Percentiles rank a stretch among this genome's conserved stretches.
These are phyloP conservation scores for Chlamydotis undulata DNA, from an alignment of 2,113 vertebrate species.

Conservation along the genomic window DNA sequence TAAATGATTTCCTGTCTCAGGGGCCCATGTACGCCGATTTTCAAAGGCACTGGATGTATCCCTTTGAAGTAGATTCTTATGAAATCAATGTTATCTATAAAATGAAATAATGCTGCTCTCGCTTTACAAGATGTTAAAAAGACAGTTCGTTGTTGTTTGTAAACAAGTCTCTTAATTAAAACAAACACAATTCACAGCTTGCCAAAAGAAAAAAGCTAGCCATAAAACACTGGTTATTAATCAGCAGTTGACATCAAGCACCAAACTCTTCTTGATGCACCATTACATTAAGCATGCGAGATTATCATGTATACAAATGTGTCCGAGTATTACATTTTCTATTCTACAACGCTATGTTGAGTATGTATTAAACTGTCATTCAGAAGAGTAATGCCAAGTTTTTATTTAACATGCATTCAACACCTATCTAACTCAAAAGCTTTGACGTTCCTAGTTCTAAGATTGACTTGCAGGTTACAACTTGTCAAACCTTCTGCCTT, in stretches of 20 bases:
- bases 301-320: neutral
- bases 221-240: neutral
- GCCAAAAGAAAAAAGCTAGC: neutral
- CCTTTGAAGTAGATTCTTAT: conserved; percentile 22
- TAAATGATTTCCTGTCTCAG: conserved; percentile 47
- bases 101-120: neutral
- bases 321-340: neutral
- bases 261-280: neutral
- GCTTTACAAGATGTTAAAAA: neutral
- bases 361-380: neutral
- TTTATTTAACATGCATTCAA: conserved; percentile 10
- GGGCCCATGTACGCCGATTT: neutral
- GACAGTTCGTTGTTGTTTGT: neutral
- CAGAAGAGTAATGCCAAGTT: neutral
- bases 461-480: conserved; percentile 26
- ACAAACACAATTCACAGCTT: neutral
- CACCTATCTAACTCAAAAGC: neutral
- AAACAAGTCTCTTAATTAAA: neutral
- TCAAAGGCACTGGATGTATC: neutral
- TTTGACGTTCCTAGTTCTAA: neutral
- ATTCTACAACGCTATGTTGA: neutral
- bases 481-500: neutral
- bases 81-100: neutral
- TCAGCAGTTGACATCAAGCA: neutral
- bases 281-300: neutral